Evolutionary conservation across 2,888 invertebrate species (phyloP).

Genomic region (Pristionchus mayeri): DNA sequence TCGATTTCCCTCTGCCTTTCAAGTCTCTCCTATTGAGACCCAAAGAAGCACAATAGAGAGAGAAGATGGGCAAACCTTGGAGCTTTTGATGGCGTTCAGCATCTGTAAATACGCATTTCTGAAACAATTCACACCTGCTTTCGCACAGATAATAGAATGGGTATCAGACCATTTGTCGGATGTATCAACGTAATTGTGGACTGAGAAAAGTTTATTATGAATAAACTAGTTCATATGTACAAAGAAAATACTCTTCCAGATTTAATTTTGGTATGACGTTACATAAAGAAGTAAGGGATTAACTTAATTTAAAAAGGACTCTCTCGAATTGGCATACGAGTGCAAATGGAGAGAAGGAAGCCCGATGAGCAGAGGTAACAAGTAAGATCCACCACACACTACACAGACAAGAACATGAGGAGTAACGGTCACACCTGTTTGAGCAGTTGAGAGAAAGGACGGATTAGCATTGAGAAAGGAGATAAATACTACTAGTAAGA

Average conservation of each 20-base stretch:
- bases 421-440: background rate
- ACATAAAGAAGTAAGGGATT: background rate
- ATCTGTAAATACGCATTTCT: background rate
- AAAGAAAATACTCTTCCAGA: conserved; percentile 23
- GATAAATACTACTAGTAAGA: conserved; percentile 27
- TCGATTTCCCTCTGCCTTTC: conserved; percentile 32
- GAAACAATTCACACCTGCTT: too few relatives aligned
- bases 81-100: conserved; percentile 14
- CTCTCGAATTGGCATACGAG: background rate
- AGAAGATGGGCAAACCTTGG: conserved; percentile 24
- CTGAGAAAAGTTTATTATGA: too few relatives aligned
- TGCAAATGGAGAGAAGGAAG: background rate
- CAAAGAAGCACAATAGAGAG: too few relatives aligned
- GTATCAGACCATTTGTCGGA: conserved; percentile 1
- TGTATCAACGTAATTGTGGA: too few relatives aligned
- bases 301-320: background rate
- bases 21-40: background rate
- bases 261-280: background rate
- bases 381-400: conserved; percentile 19
- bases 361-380: conserved; percentile 22
- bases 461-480: background rate
- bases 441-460: conserved; percentile 4
- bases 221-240: conserved; percentile 30
- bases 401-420: conserved; percentile 22
- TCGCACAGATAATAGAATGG: too few relatives aligned